Percentiles rank a stretch among this genome's conserved stretches.
Evolutionary conservation across 2,797 vertebrate species (phyloP).

Genomic region (Pogoniulus pusillus): DNA sequence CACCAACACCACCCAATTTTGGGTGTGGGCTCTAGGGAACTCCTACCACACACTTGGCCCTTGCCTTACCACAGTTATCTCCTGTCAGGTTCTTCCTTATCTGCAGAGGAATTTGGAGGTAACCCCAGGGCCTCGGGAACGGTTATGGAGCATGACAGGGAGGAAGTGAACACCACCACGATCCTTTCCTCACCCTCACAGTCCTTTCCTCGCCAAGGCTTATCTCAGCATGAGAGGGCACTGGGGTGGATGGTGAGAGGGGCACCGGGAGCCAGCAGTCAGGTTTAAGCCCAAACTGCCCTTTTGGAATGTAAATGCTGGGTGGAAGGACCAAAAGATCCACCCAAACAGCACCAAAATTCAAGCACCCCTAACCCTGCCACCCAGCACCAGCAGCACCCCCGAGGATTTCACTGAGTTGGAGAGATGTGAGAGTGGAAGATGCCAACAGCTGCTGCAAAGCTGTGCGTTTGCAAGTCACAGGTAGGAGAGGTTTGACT

Average conservation of each 20-base stretch:
- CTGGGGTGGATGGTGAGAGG: fast-evolving
- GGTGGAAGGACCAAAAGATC: no score
- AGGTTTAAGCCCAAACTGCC: neutral
- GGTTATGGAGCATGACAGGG: neutral
- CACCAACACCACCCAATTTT: neutral
- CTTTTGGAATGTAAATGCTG: neutral
- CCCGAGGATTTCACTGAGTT: neutral
- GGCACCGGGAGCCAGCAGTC: neutral
- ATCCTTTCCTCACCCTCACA: no score
- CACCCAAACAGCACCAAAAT: neutral
- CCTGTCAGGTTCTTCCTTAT: no score
- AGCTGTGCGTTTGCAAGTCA: neutral
- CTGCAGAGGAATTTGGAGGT: neutral
- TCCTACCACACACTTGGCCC: neutral
- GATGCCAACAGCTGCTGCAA: neutral
- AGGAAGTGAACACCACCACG: neutral
- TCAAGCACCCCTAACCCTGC: neutral
- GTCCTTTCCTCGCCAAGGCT: neutral
- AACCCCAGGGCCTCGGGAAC: neutral
- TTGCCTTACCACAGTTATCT: neutral
- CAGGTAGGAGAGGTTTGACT: neutral
- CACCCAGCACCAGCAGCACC: neutral
- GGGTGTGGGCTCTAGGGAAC: conserved; percentile 10
- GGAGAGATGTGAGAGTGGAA: neutral
- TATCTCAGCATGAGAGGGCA: fast-evolving